Evolutionary conservation across 2,797 vertebrate species (phyloP), one percentile per base, ranked within the genome.

Genomic region (Sparus aurata): DNA sequence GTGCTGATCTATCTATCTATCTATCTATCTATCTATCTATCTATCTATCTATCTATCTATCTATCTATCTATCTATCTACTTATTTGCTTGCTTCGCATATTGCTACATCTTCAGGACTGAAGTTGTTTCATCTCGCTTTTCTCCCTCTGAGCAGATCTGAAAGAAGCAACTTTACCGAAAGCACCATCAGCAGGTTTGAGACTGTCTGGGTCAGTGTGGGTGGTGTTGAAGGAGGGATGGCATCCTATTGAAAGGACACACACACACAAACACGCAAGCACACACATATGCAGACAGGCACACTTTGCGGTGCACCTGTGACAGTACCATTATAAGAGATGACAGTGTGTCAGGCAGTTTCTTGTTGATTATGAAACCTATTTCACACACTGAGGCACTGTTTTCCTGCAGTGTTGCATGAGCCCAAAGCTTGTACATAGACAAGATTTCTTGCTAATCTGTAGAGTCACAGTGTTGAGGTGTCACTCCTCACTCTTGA

Each of bases 311-410:
- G 91, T 91, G 82, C 90, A 89, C 90, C 85, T 90, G 86, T 83
- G 77, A 90, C 87, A 86, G 72, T 55, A 62, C 73, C 63, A 85
- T 88, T 90, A 82, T 89, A 89, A 87, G 72, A 89, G 79, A 86
- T 89, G 83, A 90, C 70, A 84, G 79, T 69, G 86, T 91, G 87
- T 91, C 83, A 85, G 81, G 67, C 79, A 52, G 85, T 85, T 88
- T 90, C 82, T 85, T 89, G 88, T 87, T 90, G 85, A 87, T 88
- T 93, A 85, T 88, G 87, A 93, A 93, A 92, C 90, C 79, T 87
- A 69, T 85, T 87, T 84, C 82, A 85, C 79, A 90, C 73, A 80
- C 76, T 64, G 57, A 80, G 79, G 74, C 68, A 58, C 71, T 63
- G 72, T 79, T 75, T 78, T 82, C 58, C 71, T 69, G 64, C 69